phyloP scores from a whole-genome alignment of 1,140 invertebrate genomes.

The Bombus haemorrhoidalis region DNA sequence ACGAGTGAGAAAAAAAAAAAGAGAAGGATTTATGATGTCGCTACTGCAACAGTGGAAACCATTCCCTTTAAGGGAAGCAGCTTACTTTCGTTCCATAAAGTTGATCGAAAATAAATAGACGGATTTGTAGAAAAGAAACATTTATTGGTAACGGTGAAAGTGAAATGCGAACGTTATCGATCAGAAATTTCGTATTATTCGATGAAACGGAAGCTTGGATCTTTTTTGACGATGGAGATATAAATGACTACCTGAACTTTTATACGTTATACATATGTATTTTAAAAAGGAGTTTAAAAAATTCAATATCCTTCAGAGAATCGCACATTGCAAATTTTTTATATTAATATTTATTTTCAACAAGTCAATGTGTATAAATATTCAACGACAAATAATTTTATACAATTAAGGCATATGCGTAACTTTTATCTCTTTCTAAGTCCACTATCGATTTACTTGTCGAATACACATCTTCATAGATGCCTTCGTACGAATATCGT shows the following conservation, averaged over 20 bases:
- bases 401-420: no score
- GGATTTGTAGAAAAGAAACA: not conserved
- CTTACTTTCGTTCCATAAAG: not conserved
- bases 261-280: not conserved
- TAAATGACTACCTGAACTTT: no score
- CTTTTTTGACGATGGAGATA: no score
- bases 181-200: not conserved
- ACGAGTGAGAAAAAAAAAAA: not conserved
- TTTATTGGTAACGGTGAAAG: not conserved
- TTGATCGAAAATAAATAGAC: not conserved
- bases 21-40: not conserved
- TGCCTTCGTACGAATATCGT: not conserved
- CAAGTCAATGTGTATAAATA: not conserved
- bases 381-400: slow-evolving; percentile 17
- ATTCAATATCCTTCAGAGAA: not conserved
- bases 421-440: not conserved
- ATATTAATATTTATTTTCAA: not conserved
- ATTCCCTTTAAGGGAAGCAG: not conserved
- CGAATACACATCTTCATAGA: not conserved
- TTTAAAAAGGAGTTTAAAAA: no score
- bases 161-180: not conserved
- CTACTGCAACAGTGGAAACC: not conserved
- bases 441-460: not conserved
- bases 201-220: not conserved
- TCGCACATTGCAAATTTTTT: not conserved